phyloP scores from a whole-genome alignment of 1,140 invertebrate species.

The Heliconius congener region DNA sequence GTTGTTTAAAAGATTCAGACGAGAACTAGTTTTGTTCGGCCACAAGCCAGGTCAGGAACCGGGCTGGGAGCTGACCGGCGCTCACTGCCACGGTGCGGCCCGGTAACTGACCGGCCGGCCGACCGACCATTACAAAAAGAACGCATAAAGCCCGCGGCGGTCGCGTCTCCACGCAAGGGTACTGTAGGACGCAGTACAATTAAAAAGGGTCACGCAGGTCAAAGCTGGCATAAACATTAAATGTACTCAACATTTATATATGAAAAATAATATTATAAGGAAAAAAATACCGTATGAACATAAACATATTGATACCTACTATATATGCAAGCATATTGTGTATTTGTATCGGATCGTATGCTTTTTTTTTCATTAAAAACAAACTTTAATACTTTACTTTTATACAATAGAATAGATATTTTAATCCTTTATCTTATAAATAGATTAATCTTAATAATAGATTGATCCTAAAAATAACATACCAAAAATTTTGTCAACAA shows the following conservation, averaged over 20 bases:
- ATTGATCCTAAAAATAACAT: neutral
- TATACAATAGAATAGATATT: neutral
- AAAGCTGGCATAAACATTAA: neutral
- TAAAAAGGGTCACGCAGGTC: constrained; percentile 11
- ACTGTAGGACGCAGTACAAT: constrained; percentile 13
- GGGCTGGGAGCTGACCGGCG: constrained; percentile 44
- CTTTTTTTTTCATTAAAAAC: neutral
- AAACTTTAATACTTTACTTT: neutral
- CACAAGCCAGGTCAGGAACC: constrained; percentile 52
- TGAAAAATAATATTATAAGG: constrained; percentile 6
- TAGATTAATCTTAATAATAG: neutral
- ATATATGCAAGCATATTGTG: neutral
- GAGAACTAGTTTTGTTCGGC: constrained; percentile 45
- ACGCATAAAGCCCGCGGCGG: constrained; percentile 19
- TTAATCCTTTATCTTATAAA: neutral
- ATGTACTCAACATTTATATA: neutral
- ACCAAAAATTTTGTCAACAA: constrained; percentile 5
- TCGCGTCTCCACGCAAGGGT: constrained; percentile 25
- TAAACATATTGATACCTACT: neutral
- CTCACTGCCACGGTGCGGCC: constrained; percentile 36
- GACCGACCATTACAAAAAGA: constrained; percentile 26
- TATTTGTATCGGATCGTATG: neutral
- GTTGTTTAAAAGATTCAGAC: constrained; percentile 27
- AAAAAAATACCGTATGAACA: neutral
- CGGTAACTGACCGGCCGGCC: constrained; percentile 27